Base-by-base conservation (phyloP, 2,113 vertebrate species). In the Toxostoma redivivum region DNA sequence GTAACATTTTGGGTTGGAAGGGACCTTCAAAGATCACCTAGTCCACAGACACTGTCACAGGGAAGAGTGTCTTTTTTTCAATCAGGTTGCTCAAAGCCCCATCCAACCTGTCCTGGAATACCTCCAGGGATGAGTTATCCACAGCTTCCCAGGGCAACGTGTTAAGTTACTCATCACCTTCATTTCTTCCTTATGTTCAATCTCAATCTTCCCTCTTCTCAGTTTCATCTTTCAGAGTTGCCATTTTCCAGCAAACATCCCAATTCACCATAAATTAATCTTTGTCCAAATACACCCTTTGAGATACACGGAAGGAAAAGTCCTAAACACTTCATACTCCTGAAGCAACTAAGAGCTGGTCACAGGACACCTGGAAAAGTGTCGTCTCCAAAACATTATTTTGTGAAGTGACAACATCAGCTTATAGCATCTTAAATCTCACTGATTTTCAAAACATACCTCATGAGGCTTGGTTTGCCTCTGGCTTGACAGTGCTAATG, bases 221-320 rank as follows among this genome's bases (percentile, higher is more conserved):
- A 77, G 33, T 72, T 81, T 42, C 13, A 81, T 25, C 15, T 72
- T 53, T 70, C 22, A 40, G 33, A 10, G 3, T 20, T 71, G 20
- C 44, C 47, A 14, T 79, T 67, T 69, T 48, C 37, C 60, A 81
- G 31, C 3, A 33, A 84, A 73, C 5, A 25, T 1, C 1, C 3
- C 5, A 42, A 25, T 31, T 79, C 45, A 42, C 12, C 3, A 1
- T 5, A 82, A 27, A 7, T 71, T 53, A 57, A 58, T 45, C 19
- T 48, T 79, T 60, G 23, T 64, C 30, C 53, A 76, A 33, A 76
- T 42, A 72, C 0, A 25, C 2, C 24, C n/a, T 53, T 37, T 4
- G 8, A 74, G 18, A 64, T 2, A 54, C 1, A 7, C 3, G 2
- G 51, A 64, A 90, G 35, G 2, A 23, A 4, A 22, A n/a, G 4